These are phyloP conservation scores for Otolemur crassicaudatus DNA, from an alignment of 2,797 vertebrate genomes.

Conservation along the genomic window DNA sequence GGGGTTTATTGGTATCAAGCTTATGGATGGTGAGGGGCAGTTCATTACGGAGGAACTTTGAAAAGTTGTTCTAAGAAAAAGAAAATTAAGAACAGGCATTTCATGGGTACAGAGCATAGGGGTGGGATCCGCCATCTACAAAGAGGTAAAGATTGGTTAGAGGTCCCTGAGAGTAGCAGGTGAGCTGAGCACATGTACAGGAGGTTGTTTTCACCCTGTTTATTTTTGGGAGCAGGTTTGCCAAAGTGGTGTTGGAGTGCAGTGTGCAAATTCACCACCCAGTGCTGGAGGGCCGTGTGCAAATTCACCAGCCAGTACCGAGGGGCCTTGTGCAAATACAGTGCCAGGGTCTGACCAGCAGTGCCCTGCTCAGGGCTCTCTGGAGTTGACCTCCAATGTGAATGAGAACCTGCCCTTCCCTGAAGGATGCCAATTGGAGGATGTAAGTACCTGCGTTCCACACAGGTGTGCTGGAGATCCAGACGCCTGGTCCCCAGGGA, in stretches of 20 bases:
- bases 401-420: accelerated
- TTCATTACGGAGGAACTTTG: no score
- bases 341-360: background rate
- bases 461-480: accelerated
- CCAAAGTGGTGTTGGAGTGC: accelerated
- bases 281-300: accelerated
- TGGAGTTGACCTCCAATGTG: background rate
- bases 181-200: accelerated
- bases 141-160: background rate
- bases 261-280: accelerated
- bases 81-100: no score
- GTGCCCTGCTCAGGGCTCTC: background rate
- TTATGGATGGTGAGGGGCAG: no score
- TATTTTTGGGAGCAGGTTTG: background rate
- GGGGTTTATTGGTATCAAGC: background rate
- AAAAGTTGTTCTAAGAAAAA: background rate
- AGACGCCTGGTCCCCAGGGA: accelerated
- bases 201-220: accelerated
- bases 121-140: background rate
- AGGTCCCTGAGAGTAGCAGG: accelerated
- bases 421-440: accelerated
- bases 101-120: background rate
- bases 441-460: constrained; percentile 64
- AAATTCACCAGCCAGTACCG: accelerated
- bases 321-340: accelerated